Evolutionary conservation across 1,140 invertebrate genomes (phyloP), one percentile per base, ranked within the genome.

Genomic region (Dinothrombium tinctorium): DNA sequence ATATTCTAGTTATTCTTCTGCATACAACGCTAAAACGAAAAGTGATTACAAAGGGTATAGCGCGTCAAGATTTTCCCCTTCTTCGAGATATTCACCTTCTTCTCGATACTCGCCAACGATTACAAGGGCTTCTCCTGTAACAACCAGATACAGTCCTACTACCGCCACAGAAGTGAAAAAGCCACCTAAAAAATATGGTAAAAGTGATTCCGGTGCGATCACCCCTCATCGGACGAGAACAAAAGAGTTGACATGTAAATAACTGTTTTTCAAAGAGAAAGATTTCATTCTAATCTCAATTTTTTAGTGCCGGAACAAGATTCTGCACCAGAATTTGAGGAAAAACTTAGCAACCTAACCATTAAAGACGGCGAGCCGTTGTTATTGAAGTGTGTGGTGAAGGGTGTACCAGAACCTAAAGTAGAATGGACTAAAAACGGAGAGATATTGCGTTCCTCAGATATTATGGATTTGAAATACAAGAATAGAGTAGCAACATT

Each of bases 391-490:
- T 77, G 95, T 8, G 69, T 84, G 1, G 73, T 99, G 42, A 95
- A 96, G 62, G 92, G 89, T 3, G 82, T 81, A 59, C 92, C 92
- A 0, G 80, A 81, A 56, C 89, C 90, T 9, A 80, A 74, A 51
- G 77, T 92, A 43, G 76, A 73, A 14, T 99, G 92, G 92, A 71
- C 79, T n/a, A 67, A 79, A 43, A 87, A 95, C 51, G 82, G 81
- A 22, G 84, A 96, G 58, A 73, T 61, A 9, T 58, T 83, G 24
- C 69, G 66, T 38, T 81, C 77, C 2, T 77, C 73, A 0, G 74
- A 86, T 60, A 73, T 86, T 22, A 67, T 89, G 45, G 79, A 86
- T 56, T 63, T 90, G 15, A 87, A 84, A 60, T 89, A 89, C 55
- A 80, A 79, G 56, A 78, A 76, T 52, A 75, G 81, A 21, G 65